Base-by-base conservation (phyloP, 2,797 vertebrate genomes). In the Dipus sagitta region DNA sequence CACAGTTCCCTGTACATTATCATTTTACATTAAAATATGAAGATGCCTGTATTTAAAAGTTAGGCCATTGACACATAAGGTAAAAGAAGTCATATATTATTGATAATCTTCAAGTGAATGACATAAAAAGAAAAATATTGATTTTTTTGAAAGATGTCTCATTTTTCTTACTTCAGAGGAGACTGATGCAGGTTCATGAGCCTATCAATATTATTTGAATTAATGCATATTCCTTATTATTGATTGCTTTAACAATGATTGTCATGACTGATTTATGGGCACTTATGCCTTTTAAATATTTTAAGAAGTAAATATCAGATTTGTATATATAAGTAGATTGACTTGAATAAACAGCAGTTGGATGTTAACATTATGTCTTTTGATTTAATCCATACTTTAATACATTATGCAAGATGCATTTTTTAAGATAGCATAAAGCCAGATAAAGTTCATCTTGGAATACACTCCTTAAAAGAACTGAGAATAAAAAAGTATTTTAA, bases 251-350 rank as follows among this genome's bases (percentile, higher is more conserved):
- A 98, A 98, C 98, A 98, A 98, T 98, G 98, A 98, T 98, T 98
- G 98, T 98, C 98, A 98, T 98, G 98, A 98, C 97, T 98, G 98
- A 98, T 98, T 98, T 98, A 98, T 98, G 98, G 97, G 97, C 98
- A 98, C 98, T 98, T 98, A 98, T 1, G 58, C 97, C 97, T 98
- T 97, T 96, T 98, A 98, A 98, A 98, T 98, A 98, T 98, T 98
- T 98, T 92, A 98, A 98, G 98, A 98, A 97, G 96, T 97, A 98
- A 98, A 98, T 98, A 98, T 98, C 97, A 97, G 94, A 98, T 98
- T 97, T 98, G 90, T 97, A 97, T 98, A 97, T 97, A 97, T 97
- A 98, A 98, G 97, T 97, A 95, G 95, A 96, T 96, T 96, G 97
- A 96, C 94, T 97, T 98, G 97, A 98, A 98, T 97, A 97, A 98